Evolutionary conservation across 2,797 vertebrate species (phyloP), one percentile per base, ranked within the genome.

Genomic region (Coendou prehensilis): DNA sequence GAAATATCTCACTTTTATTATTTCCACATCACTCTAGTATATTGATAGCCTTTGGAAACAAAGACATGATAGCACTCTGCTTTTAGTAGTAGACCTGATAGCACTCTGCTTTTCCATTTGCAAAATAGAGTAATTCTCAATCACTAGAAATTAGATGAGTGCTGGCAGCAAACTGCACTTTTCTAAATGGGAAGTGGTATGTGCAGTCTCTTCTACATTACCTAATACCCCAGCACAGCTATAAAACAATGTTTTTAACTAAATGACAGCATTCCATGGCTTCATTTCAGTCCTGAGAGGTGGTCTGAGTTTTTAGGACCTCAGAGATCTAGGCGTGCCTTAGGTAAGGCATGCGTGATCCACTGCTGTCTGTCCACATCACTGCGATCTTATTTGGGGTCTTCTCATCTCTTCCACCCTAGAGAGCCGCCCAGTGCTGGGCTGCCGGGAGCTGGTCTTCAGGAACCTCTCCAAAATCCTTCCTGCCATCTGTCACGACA

Each of bases 401-500:
- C 9, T 6, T 71, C 57, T 54, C 1, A 0, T 18, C 84, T 69
- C 50, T 71, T 54, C 13, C 33, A 28, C 78, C 91, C 20, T 92
- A 99, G 99, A 98, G 97, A 98, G 97, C 96, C 99, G 99, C 92
- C 99, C 99, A 0, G 98, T 98, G 8, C 98, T 99, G 92, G 99
- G 99, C 84, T 99, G 99, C 97, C 99, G 99, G 95, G 99, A 99
- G 92, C 99, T 99, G 9, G 99, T 99, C 95, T 98, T 99, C 9
- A 99, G 99, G 96, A 99, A 99, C 97, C 98, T 99, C 87, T 99
- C 98, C 94, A 99, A 98, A 97, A 98, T 99, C 88, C 98, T 99
- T 33, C 99, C 99, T 0, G 99, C 99, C 6, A 97, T 99, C 83
- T 98, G 98, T 75, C 98, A 98, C 0, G 99, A 99, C 87, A 20